A percentile compares a stretch with the other conserved stretches of the same genome.
Evolutionary conservation across 2,797 vertebrate genomes (phyloP).

Genomic region (Halcyon leucocephala): DNA sequence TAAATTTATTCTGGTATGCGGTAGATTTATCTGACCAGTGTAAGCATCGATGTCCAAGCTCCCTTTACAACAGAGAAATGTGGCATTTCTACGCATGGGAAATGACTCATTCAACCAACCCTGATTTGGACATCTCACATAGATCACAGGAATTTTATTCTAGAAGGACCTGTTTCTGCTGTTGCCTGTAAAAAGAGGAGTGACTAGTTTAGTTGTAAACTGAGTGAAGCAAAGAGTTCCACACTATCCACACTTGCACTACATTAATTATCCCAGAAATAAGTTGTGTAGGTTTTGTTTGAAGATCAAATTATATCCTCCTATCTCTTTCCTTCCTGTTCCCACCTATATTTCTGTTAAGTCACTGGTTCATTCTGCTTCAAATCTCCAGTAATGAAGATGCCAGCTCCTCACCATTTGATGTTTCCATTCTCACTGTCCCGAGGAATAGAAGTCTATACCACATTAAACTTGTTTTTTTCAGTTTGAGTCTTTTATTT

Average conservation of each 20-base stretch:
- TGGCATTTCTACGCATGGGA: not conserved
- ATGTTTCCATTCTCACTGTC: not conserved
- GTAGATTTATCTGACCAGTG: not conserved
- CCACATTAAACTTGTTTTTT: not conserved
- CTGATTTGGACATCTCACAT: not conserved
- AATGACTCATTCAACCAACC: fast-evolving
- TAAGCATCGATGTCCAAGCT: not conserved
- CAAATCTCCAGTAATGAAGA: not conserved
- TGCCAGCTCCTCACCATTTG: not conserved
- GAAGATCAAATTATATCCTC: not conserved
- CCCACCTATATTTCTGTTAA: not conserved
- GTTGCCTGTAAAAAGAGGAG: not conserved
- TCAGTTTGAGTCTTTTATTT: not conserved
- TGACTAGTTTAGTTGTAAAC: not conserved
- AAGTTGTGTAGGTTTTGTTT: not conserved
- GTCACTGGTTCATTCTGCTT: not conserved
- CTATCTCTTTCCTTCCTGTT: not conserved
- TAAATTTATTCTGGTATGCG: not conserved
- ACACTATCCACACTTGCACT: not conserved
- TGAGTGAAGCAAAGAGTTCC: not conserved
- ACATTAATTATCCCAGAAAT: not conserved
- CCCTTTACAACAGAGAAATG: not conserved
- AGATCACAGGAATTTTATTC: not conserved
- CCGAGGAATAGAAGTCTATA: not conserved
- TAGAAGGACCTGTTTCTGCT: not conserved